Percentiles rank a stretch among this genome's conserved stretches.
These are phyloP conservation scores for Neocrepidodera transversa DNA, from an alignment of 2,888 invertebrate genomes.

Conservation along the genomic window DNA sequence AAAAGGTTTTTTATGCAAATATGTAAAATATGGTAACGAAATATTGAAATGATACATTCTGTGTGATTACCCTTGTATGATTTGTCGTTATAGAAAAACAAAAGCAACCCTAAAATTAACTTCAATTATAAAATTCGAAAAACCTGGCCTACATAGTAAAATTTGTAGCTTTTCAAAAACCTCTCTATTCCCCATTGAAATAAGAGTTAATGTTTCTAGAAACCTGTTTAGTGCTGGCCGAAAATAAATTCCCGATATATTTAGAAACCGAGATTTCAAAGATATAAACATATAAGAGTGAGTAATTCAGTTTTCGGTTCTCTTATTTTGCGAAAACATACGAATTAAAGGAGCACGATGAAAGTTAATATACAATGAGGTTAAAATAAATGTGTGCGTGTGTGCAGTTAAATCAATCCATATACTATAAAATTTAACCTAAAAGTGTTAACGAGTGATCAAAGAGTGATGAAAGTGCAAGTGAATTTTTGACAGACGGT, in stretches of 20 bases:
- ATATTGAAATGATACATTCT: too few relatives aligned
- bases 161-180: slow-evolving; percentile 1
- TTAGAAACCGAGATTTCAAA: slow-evolving; percentile 53
- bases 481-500: too few relatives aligned
- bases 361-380: neutral
- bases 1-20: too few relatives aligned
- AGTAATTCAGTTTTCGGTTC: slow-evolving; percentile 29
- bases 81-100: too few relatives aligned
- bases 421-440: neutral
- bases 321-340: slow-evolving; percentile 25
- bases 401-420: neutral
- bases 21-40: too few relatives aligned
- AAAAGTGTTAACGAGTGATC: neutral
- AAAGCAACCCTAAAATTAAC: too few relatives aligned
- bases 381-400: neutral
- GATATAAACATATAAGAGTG: slow-evolving; percentile 48
- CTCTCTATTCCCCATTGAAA: slow-evolving; percentile 9
- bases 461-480: neutral
- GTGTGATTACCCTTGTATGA: too few relatives aligned
- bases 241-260: slow-evolving; percentile 55
- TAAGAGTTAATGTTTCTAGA: slow-evolving; percentile 26
- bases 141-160: slow-evolving; percentile 15
- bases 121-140: too few relatives aligned
- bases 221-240: slow-evolving; percentile 39
- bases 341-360: neutral